Evolutionary conservation across 2,113 vertebrate species (phyloP), one percentile per base, ranked within the genome.

Genomic region (Rhinoderma darwinii): DNA sequence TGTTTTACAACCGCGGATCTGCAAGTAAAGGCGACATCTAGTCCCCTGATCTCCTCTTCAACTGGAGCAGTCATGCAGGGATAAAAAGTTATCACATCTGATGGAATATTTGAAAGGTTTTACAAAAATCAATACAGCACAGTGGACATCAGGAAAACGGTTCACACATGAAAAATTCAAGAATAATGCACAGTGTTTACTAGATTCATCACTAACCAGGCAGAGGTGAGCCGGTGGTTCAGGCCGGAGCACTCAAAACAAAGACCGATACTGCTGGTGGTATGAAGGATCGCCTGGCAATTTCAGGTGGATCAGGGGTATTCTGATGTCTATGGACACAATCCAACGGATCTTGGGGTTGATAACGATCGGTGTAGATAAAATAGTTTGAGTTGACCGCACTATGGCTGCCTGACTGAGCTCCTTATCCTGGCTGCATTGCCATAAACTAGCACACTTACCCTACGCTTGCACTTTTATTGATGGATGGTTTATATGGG

Each of bases 41-140:
- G n/a, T 80, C 5, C 17, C 50, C 25, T 59, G n/a, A 68, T 44
- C 80, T 44, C 15, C 39, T 32, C 39, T 54, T 20, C 5, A 25
- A 1, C 47, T 11, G 20, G 39, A 8, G 20, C 44, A 18, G 22
- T 47, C 80, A 47, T 18, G 61, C 61, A 43, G 15, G 39, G 82
- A 72, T 54, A 14, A 83, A 35, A 72, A 83, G 56, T 32, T 83
- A 35, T 32, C 44, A 72, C 81, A 50, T 83, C 47, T 83, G 39
- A 83, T 54, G 47, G n/a, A 37, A n/a, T 56, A 56, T 79, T 56
- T 56, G n/a, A 79, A 56, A 39, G 76, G 30, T 59, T 80, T 74
- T 74, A 14, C 68, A 2, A 32, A 37, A 35, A 74, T 84, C 82
- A 8, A 74, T 84, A 84, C 14, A 27, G 32, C 32, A 4, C 1